Evolutionary conservation across 1,140 invertebrate genomes (phyloP).

Genomic region (Leucophenga varia): DNA sequence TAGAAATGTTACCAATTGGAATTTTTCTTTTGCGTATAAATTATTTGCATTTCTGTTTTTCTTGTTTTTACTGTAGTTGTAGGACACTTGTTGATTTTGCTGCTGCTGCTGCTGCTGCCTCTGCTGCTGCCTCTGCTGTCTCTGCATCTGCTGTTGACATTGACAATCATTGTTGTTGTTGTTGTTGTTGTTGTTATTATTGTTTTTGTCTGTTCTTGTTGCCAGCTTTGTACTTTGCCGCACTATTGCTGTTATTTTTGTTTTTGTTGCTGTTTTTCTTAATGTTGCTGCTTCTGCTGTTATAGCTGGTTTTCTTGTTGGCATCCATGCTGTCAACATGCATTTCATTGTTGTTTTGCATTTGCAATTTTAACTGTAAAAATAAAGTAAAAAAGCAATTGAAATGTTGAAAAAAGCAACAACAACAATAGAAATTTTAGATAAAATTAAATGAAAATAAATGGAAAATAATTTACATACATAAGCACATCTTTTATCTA

Average conservation of each 20-base stretch:
- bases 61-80: conserved; percentile 17
- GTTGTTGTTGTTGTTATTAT: conserved; percentile 14
- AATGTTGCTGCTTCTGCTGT: conserved; percentile 19
- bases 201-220: no score
- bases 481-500: no score
- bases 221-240: no score
- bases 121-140: conserved; percentile 59
- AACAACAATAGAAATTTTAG: neutral
- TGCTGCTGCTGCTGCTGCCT: conserved; percentile 1
- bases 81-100: conserved; percentile 28
- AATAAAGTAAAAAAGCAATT: neutral
- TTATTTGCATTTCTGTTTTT: neutral
- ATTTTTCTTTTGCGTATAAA: no score
- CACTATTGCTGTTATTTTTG: conserved; percentile 19
- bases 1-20: conserved; percentile 10
- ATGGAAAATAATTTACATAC: no score
- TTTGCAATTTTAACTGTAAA: conserved; percentile 35
- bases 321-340: conserved; percentile 71
- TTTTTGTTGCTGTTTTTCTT: conserved; percentile 9
- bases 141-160: conserved; percentile 65
- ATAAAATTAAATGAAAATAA: no score
- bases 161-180: conserved; percentile 16
- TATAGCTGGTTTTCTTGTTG: conserved; percentile 20
- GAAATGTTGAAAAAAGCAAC: neutral
- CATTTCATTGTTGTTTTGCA: conserved; percentile 56